These are phyloP conservation scores for Phaonia tiefii DNA, from an alignment of 2,888 invertebrate genomes.

Conservation along the genomic window DNA sequence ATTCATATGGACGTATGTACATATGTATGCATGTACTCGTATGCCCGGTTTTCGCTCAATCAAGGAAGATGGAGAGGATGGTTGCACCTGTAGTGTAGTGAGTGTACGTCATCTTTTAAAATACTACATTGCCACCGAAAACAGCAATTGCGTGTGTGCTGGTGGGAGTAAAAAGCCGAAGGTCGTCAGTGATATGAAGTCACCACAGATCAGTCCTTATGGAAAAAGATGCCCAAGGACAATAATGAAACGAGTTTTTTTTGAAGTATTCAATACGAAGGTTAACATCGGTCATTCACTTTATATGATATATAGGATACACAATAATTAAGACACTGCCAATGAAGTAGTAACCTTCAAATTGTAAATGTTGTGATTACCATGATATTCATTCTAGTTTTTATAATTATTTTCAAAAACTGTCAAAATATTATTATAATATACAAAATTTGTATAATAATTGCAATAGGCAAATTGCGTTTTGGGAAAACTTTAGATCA, in stretches of 20 bases:
- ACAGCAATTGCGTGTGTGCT: not conserved
- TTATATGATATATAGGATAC: not conserved
- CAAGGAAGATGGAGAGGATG: not conserved
- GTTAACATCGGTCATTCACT: conserved; percentile 8
- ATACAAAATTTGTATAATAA: too few relatives aligned
- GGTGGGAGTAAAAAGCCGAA: conserved; percentile 28
- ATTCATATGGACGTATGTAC: too few relatives aligned
- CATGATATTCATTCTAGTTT: too few relatives aligned
- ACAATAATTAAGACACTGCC: not conserved
- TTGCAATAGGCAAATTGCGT: too few relatives aligned
- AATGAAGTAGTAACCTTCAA: not conserved
- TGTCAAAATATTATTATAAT: too few relatives aligned
- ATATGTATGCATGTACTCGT: too few relatives aligned
- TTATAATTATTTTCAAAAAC: too few relatives aligned
- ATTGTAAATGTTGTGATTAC: too few relatives aligned
- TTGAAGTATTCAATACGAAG: not conserved
- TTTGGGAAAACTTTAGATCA: too few relatives aligned
- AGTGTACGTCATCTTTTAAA: not conserved
- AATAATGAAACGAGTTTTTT: not conserved
- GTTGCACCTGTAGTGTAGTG: conserved; percentile 22
- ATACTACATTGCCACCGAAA: not conserved
- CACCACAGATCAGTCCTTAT: conserved; percentile 5
- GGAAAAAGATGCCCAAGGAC: conserved; percentile 15
- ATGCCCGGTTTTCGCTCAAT: not conserved
- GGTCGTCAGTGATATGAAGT: not conserved